Conservation (phyloP, 2,113 vertebrate genomes). For the Gavia stellata region DNA sequence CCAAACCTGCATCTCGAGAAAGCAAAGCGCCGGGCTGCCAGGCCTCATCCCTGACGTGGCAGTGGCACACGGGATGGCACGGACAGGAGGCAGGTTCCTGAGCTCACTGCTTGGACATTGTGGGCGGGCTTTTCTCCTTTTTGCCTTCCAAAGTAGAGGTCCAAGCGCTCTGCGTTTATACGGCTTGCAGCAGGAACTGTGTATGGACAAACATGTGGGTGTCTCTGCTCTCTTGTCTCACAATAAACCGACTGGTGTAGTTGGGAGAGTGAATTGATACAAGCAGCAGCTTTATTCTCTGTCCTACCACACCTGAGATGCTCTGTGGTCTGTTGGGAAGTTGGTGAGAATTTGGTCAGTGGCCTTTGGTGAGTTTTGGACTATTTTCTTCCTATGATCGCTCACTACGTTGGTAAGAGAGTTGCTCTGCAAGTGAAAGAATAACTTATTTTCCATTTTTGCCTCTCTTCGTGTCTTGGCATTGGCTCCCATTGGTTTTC, state of each 20-base stretch:
- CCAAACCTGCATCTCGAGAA: neutral
- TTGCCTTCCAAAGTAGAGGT: neutral
- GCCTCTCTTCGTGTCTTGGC: neutral
- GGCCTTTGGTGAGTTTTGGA: neutral
- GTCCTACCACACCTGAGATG: neutral
- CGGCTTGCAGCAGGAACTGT: neutral
- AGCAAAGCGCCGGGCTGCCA: fast-evolving
- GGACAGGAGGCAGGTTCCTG: neutral
- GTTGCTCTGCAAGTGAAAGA: neutral
- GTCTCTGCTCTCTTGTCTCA: neutral
- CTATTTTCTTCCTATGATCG: neutral
- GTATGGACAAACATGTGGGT: neutral
- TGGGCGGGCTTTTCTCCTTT: neutral
- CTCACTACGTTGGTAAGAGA: neutral
- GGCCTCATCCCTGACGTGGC: fast-evolving
- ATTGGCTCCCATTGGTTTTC: neutral
- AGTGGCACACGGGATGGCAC: neutral
- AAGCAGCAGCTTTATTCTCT: neutral
- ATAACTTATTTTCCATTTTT: neutral
- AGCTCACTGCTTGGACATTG: neutral
- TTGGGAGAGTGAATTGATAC: neutral
- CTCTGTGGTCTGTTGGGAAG: neutral
- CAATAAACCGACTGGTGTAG: neutral
- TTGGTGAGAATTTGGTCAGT: neutral
- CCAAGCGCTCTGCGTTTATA: neutral